Percentiles rank a stretch among this genome's conserved stretches.
These are phyloP conservation scores for Strigops habroptila DNA, from an alignment of 2,113 vertebrate genomes.

Conservation along the genomic window DNA sequence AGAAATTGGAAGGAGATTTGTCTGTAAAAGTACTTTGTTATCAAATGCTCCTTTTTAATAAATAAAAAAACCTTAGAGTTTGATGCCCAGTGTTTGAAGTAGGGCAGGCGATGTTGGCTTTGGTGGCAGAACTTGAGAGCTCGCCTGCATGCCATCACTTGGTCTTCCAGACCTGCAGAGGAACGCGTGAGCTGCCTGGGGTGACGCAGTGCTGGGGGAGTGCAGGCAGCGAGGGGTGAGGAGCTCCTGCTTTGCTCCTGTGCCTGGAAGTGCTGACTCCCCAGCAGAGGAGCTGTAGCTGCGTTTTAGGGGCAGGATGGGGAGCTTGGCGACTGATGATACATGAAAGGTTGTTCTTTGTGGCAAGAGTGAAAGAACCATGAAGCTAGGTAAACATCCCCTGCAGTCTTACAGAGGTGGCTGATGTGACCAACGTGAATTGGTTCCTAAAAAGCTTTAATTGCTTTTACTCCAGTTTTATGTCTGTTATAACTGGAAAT, in stretches of 20 bases:
- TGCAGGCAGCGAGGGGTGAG: background rate
- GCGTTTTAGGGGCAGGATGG: background rate
- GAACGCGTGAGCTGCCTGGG: accelerated
- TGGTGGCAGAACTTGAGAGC: background rate
- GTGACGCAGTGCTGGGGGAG: accelerated
- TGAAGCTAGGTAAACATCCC: background rate
- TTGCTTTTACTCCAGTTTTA: background rate
- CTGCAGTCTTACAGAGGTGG: background rate
- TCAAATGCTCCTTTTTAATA: background rate
- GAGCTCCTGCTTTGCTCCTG: background rate
- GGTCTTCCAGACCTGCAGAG: background rate
- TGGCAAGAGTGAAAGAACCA: background rate
- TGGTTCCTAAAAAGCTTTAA: background rate
- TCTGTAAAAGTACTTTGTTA: background rate
- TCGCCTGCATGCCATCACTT: background rate
- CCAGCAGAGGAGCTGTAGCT: background rate
- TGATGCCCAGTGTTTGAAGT: background rate
- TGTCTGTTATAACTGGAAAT: background rate
- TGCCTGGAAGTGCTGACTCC: background rate
- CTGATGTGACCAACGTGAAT: background rate
- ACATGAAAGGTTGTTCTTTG: background rate
- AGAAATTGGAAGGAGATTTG: background rate
- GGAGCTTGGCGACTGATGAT: background rate
- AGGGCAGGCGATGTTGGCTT: background rate
- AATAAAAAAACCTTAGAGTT: background rate